Evolutionary conservation across 2,888 invertebrate species (phyloP), one percentile per base, ranked within the genome.

Genomic region (Biston betularia): DNA sequence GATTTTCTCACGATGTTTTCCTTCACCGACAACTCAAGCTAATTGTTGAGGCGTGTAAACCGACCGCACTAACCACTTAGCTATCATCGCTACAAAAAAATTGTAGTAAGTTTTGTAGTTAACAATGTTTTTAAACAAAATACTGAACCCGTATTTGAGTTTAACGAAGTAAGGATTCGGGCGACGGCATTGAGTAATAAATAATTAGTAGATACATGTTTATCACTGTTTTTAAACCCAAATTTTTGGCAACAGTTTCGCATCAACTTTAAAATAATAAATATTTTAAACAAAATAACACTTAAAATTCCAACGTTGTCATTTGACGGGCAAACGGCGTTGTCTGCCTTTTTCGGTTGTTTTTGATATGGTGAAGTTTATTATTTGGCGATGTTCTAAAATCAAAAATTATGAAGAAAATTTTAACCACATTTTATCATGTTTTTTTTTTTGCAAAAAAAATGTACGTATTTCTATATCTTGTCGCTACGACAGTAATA

Each of bases 231-330:
- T 34, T 48, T 48, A 24, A 2, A 57, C 45, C 33, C 48, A 15
- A 61, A 56, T 15, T 34, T 52, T 63, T 62, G 60, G 49, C 61
- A 61, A 55, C 45, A 44, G 10, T 40, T 42, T 57, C 63, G 66
- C 63, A 54, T 62, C 48, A 63, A 65, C 61, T 61, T 71, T 57
- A 9, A 62, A 66, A 66, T 33, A 55, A 55, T 53, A 63, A 49
- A 35, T 35, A 38, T 38, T 52, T 14, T 68, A 54, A 58, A 49
- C 45, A 34, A 65, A 72, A 63, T 62, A 63, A 48, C 64, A 72
- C 64, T 72, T 72, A 65, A 70, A 68, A 74, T 71, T 74, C 71
- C 62, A 50, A 58, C 58, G 40, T 49, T 67, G 69, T 67, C 74
- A 70, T 72, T 63, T 74, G 70, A 72, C 48, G 54, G 68, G 59